Evolutionary conservation across 2,797 vertebrate species (phyloP).

Genomic region (Onychomys leucogaster): DNA sequence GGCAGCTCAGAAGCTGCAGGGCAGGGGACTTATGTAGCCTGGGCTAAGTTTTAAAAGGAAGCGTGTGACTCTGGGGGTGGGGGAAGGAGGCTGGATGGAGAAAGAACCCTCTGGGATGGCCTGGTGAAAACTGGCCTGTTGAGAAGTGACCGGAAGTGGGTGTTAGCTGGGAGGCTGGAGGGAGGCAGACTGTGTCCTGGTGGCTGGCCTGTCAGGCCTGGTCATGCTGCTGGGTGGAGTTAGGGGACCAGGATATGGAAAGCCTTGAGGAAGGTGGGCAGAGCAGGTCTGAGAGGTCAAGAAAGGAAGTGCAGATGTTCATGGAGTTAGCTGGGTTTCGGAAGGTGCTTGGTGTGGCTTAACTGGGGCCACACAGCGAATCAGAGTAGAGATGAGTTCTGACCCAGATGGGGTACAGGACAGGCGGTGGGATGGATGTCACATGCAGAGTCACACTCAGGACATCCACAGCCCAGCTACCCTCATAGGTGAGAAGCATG

Average conservation of each 20-base stretch:
- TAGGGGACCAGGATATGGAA: background rate
- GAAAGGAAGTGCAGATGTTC: background rate
- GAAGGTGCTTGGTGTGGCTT: background rate
- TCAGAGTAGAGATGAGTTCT: background rate
- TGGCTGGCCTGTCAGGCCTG: background rate
- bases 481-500: fast-evolving
- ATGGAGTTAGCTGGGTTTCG: background rate
- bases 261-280: background rate
- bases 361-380: background rate
- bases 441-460: fast-evolving
- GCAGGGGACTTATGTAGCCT: background rate
- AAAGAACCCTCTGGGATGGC: background rate
- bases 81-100: too few species aligned
- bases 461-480: background rate
- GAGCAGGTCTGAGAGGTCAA: too few species aligned
- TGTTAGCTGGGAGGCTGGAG: background rate
- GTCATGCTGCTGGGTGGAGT: background rate
- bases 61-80: fast-evolving
- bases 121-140: background rate
- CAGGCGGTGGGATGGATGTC: background rate
- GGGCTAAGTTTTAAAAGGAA: background rate
- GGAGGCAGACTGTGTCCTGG: background rate
- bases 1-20: background rate
- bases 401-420: background rate
- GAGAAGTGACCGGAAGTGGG: background rate